Conservation (phyloP, 2,888 invertebrate genomes). For the Girardia tigrina region DNA sequence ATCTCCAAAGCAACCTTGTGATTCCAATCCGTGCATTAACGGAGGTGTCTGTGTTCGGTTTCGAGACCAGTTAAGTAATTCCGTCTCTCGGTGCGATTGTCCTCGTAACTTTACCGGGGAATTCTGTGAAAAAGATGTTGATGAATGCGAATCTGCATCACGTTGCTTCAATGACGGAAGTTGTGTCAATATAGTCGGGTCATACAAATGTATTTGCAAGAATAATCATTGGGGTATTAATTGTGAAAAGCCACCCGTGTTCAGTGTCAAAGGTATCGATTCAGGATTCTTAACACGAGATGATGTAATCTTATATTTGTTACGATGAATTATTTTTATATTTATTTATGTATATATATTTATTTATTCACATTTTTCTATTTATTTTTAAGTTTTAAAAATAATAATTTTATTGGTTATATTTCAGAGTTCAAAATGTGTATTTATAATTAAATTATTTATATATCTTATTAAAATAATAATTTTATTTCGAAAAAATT, state of each 20-base stretch:
- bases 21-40: background rate
- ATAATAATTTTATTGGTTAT: too few relatives aligned
- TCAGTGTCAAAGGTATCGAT: background rate
- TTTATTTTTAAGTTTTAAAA: too few relatives aligned
- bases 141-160: background rate
- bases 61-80: background rate
- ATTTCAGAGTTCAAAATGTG: too few relatives aligned
- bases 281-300: too few relatives aligned
- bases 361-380: too few relatives aligned
- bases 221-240: constrained; percentile 15
- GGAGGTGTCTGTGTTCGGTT: background rate
- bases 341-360: too few relatives aligned
- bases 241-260: constrained; percentile 6
- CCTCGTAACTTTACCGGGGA: background rate
- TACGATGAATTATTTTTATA: too few relatives aligned
- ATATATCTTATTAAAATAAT: too few relatives aligned
- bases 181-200: background rate
- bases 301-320: too few relatives aligned
- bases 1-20: background rate
- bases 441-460: too few relatives aligned
- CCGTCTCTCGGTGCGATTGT: background rate
- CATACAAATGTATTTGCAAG: background rate
- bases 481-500: too few relatives aligned
- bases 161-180: background rate
- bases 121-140: background rate